These are phyloP conservation scores for Poeciliopsis gracilis DNA, from an alignment of 2,797 vertebrate genomes.

Conservation along the genomic window DNA sequence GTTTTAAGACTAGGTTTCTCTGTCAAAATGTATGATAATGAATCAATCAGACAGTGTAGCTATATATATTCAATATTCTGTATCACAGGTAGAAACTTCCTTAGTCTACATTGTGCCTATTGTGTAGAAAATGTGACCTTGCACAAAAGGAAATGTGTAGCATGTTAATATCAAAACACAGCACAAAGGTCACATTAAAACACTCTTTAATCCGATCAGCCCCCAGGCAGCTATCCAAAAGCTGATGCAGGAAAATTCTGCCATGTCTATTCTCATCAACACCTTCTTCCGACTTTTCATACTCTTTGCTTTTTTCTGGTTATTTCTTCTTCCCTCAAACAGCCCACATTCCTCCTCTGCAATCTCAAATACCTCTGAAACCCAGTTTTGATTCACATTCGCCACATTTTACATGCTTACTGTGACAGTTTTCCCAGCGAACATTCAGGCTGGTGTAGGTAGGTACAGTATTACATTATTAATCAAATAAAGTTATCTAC, in stretches of 20 bases:
- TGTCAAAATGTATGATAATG: neutral
- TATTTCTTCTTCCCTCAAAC: slow-evolving; percentile 35
- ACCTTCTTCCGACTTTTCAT: slow-evolving; percentile 7
- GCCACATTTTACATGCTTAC: slow-evolving; percentile 17
- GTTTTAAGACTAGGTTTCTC: neutral
- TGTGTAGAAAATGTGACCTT: slow-evolving; percentile 55
- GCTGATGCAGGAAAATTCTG: slow-evolving; percentile 62
- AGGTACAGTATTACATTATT: slow-evolving; percentile 60
- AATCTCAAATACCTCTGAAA: slow-evolving; percentile 45
- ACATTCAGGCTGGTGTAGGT: slow-evolving; percentile 43
- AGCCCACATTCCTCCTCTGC: slow-evolving; percentile 47
- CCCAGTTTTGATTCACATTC: slow-evolving; percentile 40
- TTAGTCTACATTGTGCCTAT: slow-evolving; percentile 39
- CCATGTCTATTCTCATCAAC: slow-evolving; percentile 8
- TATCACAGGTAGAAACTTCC: slow-evolving; percentile 13
- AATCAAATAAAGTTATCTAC: slow-evolving; percentile 47
- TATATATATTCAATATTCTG: neutral
- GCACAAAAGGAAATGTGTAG: slow-evolving; percentile 30
- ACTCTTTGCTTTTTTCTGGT: slow-evolving; percentile 19
- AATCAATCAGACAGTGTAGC: slow-evolving; percentile 2
- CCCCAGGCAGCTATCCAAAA: slow-evolving; percentile 70
- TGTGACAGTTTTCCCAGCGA: slow-evolving; percentile 47
- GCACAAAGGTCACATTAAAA: slow-evolving; percentile 68
- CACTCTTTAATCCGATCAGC: slow-evolving; percentile 73
- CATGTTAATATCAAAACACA: slow-evolving; percentile 64